Evolutionary conservation across 2,797 vertebrate species (phyloP).

Genomic region (Discoglossus pictus): DNA sequence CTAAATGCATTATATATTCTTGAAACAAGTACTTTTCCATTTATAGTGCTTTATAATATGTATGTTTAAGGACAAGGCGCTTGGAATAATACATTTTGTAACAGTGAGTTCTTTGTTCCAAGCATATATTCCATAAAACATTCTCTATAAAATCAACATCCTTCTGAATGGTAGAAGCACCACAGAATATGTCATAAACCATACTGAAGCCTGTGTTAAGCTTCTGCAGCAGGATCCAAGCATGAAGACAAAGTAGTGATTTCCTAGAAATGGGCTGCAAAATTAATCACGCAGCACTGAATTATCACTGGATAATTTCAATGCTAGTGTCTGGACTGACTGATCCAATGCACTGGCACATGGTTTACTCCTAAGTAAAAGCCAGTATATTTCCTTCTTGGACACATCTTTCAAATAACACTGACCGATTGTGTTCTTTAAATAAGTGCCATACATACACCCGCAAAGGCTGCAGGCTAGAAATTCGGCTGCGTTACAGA

Average conservation of each 20-base stretch:
- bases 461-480: no score
- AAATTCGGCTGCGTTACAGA: no score
- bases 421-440: no score
- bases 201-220: conserved; percentile 15
- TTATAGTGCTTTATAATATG: background rate
- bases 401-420: background rate
- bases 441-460: no score
- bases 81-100: conserved; percentile 15
- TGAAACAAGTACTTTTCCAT: conserved; percentile 7
- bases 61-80: no score
- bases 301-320: conserved; percentile 22
- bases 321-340: conserved; percentile 7
- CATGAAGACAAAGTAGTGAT: conserved; percentile 25
- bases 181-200: conserved; percentile 25
- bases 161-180: conserved; percentile 21
- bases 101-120: conserved; percentile 34
- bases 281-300: conserved; percentile 13
- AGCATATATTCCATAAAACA: conserved; percentile 41
- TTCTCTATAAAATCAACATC: conserved; percentile 35
- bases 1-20: background rate
- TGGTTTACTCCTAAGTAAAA: conserved; percentile 18
- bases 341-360: conserved; percentile 6
- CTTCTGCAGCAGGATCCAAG: conserved; percentile 3
- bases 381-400: conserved; percentile 19
- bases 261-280: conserved; percentile 7